These are phyloP conservation scores for Laticauda laticaudata DNA, from an alignment of 2,113 vertebrate species.

Conservation along the genomic window DNA sequence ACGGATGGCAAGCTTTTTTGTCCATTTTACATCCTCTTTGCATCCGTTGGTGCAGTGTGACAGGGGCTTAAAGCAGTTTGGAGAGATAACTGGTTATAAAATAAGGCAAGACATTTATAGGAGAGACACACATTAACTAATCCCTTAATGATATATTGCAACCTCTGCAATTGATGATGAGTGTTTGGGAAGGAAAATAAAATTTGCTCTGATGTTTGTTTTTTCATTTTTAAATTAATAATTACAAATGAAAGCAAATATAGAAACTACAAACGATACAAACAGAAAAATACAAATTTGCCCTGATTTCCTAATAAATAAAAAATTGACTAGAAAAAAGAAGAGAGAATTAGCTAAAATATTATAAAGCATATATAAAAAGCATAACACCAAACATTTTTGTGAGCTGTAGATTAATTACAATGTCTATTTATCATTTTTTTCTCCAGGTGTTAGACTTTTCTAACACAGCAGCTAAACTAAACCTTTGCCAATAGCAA, in stretches of 20 bases:
- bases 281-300: background rate
- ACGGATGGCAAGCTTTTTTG: too few relatives aligned
- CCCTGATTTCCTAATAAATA: background rate
- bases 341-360: background rate
- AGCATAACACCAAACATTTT: background rate
- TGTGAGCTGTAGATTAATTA: background rate
- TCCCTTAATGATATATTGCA: background rate
- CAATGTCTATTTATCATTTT: background rate
- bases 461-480: background rate
- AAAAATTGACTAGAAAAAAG: background rate
- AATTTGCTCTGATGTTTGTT: background rate
- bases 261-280: background rate
- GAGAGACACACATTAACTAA: background rate
- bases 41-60: too few relatives aligned
- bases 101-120: background rate
- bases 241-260: background rate
- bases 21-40: too few relatives aligned
- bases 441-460: background rate
- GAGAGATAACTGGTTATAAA: background rate
- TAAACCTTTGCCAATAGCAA: background rate
- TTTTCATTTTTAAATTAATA: background rate
- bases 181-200: background rate
- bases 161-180: background rate
- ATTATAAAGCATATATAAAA: background rate
- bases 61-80: background rate